These are phyloP conservation scores for Chionomys nivalis DNA, from an alignment of 2,113 vertebrate species.

Conservation along the genomic window DNA sequence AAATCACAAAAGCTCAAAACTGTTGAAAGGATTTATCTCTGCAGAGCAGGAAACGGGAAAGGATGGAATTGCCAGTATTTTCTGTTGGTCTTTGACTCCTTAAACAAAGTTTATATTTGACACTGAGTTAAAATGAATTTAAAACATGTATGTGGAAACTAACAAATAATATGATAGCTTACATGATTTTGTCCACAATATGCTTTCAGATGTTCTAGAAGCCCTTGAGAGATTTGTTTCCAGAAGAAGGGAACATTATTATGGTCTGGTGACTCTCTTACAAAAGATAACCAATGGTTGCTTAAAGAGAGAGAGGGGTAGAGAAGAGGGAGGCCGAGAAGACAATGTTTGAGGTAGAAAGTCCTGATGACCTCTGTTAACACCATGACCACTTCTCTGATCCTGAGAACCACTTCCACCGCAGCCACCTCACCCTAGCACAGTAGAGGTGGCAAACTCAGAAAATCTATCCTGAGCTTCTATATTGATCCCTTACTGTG, in stretches of 20 bases:
- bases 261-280: background rate
- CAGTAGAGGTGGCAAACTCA: background rate
- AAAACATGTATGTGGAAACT: slow-evolving; percentile 19
- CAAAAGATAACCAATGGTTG: background rate
- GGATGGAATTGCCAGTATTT: background rate
- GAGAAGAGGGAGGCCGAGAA: background rate
- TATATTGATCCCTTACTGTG: background rate
- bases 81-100: slow-evolving; percentile 28
- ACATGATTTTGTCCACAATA: background rate
- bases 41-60: background rate
- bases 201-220: background rate
- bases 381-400: background rate
- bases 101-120: slow-evolving; percentile 48
- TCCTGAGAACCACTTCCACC: background rate
- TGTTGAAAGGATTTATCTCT: background rate
- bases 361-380: background rate
- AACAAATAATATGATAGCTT: slow-evolving; percentile 7
- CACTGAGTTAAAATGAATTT: slow-evolving; percentile 51
- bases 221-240: background rate
- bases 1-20: background rate
- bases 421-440: background rate
- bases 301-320: background rate
- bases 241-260: background rate
- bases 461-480: background rate
- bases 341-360: background rate